These are phyloP conservation scores for Calephelis nemesis DNA, from an alignment of 1,140 invertebrate genomes.

Conservation along the genomic window DNA sequence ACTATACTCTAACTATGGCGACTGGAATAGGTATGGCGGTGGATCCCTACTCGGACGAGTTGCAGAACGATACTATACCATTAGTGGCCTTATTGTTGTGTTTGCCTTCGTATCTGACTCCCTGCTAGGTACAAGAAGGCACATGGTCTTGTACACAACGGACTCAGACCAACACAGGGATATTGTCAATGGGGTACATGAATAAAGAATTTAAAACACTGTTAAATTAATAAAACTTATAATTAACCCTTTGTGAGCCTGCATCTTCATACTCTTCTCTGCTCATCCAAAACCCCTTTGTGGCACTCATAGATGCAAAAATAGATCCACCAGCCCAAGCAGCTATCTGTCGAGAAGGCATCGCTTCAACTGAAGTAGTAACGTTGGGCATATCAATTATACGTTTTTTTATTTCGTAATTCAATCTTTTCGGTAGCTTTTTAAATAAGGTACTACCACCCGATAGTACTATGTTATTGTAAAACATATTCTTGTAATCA, in stretches of 20 bases:
- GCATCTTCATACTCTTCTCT: slow-evolving; percentile 87
- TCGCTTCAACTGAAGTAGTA: slow-evolving; percentile 92
- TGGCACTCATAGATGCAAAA: slow-evolving; percentile 86
- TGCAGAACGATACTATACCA: too few relatives aligned
- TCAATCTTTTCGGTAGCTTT: slow-evolving; percentile 87
- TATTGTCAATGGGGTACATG: too few relatives aligned
- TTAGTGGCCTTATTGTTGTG: too few relatives aligned
- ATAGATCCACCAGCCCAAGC: slow-evolving; percentile 88
- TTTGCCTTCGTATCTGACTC: too few relatives aligned
- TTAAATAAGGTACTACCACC: slow-evolving; percentile 91
- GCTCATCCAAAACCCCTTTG: slow-evolving; percentile 89
- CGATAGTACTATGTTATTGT: slow-evolving; percentile 89
- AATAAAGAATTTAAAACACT: too few relatives aligned
- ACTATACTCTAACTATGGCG: too few relatives aligned
- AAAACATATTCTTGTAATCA: slow-evolving; percentile 89
- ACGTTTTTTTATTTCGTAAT: slow-evolving; percentile 86
- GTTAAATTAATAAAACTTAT: slow-evolving; percentile 54
- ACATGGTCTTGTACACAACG: too few relatives aligned
- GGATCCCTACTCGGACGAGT: too few relatives aligned
- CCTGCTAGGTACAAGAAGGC: too few relatives aligned
- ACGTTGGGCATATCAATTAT: slow-evolving; percentile 83
- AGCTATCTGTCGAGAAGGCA: slow-evolving; percentile 91
- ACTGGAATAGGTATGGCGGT: too few relatives aligned
- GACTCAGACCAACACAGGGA: too few relatives aligned
- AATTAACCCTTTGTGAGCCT: slow-evolving; percentile 80